Conservation (phyloP, 2,113 vertebrate species). For the Isurus oxyrinchus region DNA sequence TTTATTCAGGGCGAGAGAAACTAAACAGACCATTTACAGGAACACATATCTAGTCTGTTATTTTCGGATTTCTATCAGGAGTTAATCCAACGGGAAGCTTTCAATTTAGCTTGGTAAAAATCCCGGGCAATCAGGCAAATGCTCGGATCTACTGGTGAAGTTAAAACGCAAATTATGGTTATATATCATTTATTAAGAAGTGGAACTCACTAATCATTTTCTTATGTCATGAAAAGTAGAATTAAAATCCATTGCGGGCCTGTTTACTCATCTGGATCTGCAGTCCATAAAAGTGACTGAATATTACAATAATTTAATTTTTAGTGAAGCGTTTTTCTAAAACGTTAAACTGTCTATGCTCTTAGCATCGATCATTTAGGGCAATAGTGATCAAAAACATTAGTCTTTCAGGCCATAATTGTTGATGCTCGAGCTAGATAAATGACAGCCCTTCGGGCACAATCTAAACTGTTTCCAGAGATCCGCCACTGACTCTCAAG, state of each 20-base stretch:
- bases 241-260: background rate
- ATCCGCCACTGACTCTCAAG: background rate
- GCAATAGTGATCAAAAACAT: background rate
- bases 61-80: background rate
- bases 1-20: constrained; percentile 27
- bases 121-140: background rate
- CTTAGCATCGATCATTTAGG: background rate
- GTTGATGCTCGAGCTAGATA: background rate
- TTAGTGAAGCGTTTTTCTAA: background rate
- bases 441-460: background rate
- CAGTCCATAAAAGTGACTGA: background rate
- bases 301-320: background rate
- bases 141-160: no score
- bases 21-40: background rate
- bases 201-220: background rate
- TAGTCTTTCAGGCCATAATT: background rate
- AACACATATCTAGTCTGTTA: background rate
- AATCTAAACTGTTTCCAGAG: background rate
- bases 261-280: background rate
- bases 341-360: background rate
- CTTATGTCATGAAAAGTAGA: no score
- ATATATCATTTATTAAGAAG: background rate
- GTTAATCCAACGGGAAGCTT: constrained; percentile 14
- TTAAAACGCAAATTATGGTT: background rate
- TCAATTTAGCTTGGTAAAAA: constrained; percentile 7